Evolutionary conservation across 2,888 invertebrate genomes (phyloP).

Genomic region (Melikaiella ostensackeni): DNA sequence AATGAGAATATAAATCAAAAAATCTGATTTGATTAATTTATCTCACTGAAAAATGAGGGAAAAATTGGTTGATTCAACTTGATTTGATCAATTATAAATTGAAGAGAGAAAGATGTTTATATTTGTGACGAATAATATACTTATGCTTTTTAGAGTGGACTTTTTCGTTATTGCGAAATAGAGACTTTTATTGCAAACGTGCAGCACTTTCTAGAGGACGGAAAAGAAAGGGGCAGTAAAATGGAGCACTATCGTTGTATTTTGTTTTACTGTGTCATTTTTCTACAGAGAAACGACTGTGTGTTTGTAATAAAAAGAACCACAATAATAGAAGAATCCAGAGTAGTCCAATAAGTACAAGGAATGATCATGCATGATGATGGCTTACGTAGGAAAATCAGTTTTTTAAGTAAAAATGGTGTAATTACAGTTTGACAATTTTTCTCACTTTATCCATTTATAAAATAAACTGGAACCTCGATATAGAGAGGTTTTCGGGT

Average conservation of each 20-base stretch:
- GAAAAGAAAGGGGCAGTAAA: constrained; percentile 20
- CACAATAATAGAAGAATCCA: not conserved
- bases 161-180: constrained; percentile 30
- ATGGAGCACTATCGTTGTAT: constrained; percentile 19
- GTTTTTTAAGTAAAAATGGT: no score
- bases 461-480: no score
- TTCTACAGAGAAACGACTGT: constrained; percentile 10
- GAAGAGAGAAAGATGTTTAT: not conserved
- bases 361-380: not conserved
- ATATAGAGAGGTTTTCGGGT: no score
- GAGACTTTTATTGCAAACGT: constrained; percentile 29
- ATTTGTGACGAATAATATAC: constrained; percentile 19
- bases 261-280: constrained; percentile 28
- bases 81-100: not conserved
- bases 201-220: constrained; percentile 10
- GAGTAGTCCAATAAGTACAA: no score
- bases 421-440: no score
- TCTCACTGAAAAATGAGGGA: not conserved
- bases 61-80: no score
- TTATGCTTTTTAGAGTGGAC: constrained; percentile 18
- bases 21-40: not conserved
- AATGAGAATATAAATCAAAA: constrained; percentile 58
- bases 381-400: not conserved
- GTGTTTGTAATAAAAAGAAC: not conserved
- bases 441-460: no score